These are phyloP conservation scores for Chionoecetes opilio DNA, from an alignment of 1,140 invertebrate genomes.

Conservation along the genomic window DNA sequence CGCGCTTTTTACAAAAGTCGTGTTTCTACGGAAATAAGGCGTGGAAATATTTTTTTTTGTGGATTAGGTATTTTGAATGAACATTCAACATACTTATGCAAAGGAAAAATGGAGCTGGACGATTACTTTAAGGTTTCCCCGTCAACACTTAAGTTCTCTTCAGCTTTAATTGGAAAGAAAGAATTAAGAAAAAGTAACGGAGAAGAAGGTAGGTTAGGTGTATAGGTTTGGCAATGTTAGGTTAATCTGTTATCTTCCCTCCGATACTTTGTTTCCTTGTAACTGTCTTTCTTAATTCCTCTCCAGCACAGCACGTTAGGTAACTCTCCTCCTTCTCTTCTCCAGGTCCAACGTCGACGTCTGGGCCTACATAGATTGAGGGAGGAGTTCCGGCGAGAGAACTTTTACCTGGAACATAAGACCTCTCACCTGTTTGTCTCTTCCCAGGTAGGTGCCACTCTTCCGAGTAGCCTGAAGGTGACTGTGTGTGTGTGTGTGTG, in stretches of 20 bases:
- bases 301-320: not conserved
- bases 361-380: slow-evolving; percentile 14
- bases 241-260: not conserved
- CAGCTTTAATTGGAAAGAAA: no score
- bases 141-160: slow-evolving; percentile 21
- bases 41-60: no score
- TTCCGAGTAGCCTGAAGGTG: not conserved
- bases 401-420: slow-evolving; percentile 67
- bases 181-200: no score
- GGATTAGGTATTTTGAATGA: no score
- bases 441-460: slow-evolving; percentile 53
- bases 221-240: no score
- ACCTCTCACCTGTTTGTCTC: slow-evolving; percentile 76
- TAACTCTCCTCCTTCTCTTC: not conserved
- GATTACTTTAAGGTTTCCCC: no score
- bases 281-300: not conserved
- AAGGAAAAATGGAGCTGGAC: no score
- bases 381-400: slow-evolving; percentile 68
- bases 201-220: no score
- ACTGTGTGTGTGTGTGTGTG: no score
- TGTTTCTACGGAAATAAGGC: no score
- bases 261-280: not conserved
- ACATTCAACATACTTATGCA: no score
- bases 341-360: slow-evolving; percentile 55
- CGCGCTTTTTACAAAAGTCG: no score